Evolutionary conservation across 2,113 vertebrate species (phyloP).

Genomic region (Brachyhypopomus occidentalis): DNA sequence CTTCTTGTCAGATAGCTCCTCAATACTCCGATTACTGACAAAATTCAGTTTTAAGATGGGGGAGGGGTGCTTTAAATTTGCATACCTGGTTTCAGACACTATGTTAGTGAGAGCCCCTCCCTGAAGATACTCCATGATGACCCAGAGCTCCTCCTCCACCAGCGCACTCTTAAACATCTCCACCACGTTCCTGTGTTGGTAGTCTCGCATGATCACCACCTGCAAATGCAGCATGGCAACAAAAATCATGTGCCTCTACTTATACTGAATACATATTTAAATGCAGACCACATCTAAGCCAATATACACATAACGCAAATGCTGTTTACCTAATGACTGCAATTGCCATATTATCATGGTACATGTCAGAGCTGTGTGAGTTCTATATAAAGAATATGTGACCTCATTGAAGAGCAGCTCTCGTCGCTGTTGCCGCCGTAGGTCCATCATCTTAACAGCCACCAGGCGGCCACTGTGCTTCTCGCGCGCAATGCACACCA

Average conservation of each 20-base stretch:
- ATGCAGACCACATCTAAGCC: not conserved
- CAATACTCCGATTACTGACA: no score
- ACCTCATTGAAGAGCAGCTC: slow-evolving; percentile 99
- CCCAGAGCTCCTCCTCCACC: slow-evolving; percentile 98
- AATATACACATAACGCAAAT: not conserved
- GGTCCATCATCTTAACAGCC: slow-evolving; percentile 98
- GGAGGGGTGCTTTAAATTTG: not conserved
- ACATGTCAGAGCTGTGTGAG: not conserved
- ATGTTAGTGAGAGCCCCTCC: slow-evolving; percentile 98
- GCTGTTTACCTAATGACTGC: not conserved
- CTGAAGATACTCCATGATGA: slow-evolving; percentile 98
- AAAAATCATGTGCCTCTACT: not conserved
- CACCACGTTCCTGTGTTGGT: slow-evolving; percentile 94
- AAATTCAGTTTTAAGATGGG: no score
- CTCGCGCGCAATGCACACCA: slow-evolving; percentile 94
- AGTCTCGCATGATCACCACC: slow-evolving; percentile 99
- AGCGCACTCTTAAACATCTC: slow-evolving; percentile 99
- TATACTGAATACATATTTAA: not conserved
- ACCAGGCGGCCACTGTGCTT: slow-evolving; percentile 93
- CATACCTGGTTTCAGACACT: slow-evolving; percentile 93
- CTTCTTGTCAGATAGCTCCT: no score
- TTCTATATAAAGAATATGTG: not conserved
- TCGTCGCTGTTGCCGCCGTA: slow-evolving; percentile 93
- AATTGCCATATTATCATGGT: not conserved
- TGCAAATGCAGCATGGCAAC: slow-evolving; percentile 53